These are phyloP conservation scores for Trachelus iudaicus DNA, from an alignment of 2,888 invertebrate species.

Conservation along the genomic window DNA sequence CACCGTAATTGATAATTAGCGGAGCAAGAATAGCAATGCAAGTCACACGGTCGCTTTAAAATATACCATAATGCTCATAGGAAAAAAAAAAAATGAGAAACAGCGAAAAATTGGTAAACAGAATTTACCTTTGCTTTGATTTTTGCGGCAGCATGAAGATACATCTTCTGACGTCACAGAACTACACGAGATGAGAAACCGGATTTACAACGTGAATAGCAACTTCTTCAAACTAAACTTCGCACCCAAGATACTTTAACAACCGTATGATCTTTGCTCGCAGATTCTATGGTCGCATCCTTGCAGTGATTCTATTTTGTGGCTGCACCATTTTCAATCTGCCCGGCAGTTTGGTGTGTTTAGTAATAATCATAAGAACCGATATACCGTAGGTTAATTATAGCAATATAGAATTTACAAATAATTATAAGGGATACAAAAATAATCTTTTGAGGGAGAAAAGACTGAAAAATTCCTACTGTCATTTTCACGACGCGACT, in stretches of 20 bases:
- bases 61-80: not conserved
- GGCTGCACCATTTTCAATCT: not conserved
- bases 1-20: not conserved
- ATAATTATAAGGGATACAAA: too few relatives aligned
- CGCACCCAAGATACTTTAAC: not conserved
- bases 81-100: not conserved
- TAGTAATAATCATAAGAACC: not conserved
- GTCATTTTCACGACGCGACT: not conserved
- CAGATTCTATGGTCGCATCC: not conserved
- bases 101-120: not conserved
- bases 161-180: not conserved
- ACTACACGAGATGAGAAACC: not conserved
- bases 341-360: not conserved
- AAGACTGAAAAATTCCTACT: not conserved
- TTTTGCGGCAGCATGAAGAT: not conserved
- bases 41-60: not conserved
- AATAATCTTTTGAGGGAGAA: not conserved
- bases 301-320: not conserved
- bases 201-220: not conserved
- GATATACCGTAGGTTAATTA: too few relatives aligned
- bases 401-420: too few relatives aligned
- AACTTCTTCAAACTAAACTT: not conserved
- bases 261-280: not conserved
- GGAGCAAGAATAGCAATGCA: not conserved
- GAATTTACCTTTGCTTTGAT: not conserved